phyloP scores from a whole-genome alignment of 2,888 invertebrate genomes.

The Rambutsinella grinnellia region DNA sequence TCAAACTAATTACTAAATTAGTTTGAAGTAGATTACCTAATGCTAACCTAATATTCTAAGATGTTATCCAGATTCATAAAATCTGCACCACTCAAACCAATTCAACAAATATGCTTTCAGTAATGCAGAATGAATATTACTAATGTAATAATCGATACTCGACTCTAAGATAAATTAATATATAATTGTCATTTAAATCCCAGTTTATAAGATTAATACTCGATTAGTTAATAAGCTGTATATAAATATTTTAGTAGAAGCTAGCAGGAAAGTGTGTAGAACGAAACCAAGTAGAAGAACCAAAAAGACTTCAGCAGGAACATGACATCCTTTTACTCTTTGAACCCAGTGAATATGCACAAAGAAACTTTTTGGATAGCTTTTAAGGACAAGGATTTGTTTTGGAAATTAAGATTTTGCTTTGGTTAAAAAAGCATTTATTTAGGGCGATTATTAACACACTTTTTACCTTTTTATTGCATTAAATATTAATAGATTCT shows the following conservation, averaged over 20 bases:
- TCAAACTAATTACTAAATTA: too few species aligned
- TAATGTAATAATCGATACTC: background rate
- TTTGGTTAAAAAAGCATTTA: background rate
- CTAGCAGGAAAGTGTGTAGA: slow-evolving; percentile 23
- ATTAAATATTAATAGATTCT: slow-evolving; percentile 2
- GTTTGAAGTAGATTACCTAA: too few species aligned
- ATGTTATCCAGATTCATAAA: too few species aligned
- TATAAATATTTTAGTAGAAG: background rate
- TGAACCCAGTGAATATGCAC: slow-evolving; percentile 44
- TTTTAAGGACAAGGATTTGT: background rate
- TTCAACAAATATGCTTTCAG: slow-evolving; percentile 20
- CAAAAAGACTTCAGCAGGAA: slow-evolving; percentile 65
- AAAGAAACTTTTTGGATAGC: background rate
- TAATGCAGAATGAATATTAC: slow-evolving; percentile 7
- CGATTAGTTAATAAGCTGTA: slow-evolving; percentile 1
- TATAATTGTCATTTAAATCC: background rate
- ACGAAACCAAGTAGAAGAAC: slow-evolving; percentile 65
- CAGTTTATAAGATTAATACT: slow-evolving; percentile 17
- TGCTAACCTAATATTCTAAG: too few species aligned
- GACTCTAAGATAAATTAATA: background rate
- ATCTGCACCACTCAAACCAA: slow-evolving; percentile 23
- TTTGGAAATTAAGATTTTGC: background rate
- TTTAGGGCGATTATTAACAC: background rate
- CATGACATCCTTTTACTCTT: slow-evolving; percentile 59
- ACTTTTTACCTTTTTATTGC: background rate